Evolutionary conservation across 2,797 vertebrate species (phyloP), one percentile per base, ranked within the genome.

Genomic region (Syndactyla subalaris): DNA sequence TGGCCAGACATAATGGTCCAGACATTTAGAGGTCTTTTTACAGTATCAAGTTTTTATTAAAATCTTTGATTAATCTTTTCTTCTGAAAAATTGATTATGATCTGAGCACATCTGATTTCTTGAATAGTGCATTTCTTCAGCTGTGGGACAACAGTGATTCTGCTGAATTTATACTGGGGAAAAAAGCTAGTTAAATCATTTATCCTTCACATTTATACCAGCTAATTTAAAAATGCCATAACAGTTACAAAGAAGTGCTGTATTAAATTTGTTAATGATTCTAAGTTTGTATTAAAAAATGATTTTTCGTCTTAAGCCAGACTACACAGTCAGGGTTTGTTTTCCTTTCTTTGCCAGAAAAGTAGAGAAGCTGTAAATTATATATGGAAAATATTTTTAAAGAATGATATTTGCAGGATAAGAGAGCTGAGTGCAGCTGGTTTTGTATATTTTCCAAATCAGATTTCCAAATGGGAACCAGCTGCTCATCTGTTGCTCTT

Each of bases 381-480:
- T 92, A 92, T 90, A 91, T 95, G 97, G 97, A 97, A 97, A 97
- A 92, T 97, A 94, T 87, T 96, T 95, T 97, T 76, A 88, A 91
- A 55, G 87, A 95, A 66, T 1, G 62, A 45, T 77, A 63, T 93
- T 97, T 96, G 87, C 88, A 94, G 96, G 72, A 85, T 92, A 95
- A 92, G 91, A 95, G 83, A 92, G 85, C 55, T 29, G 76, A 94
- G 74, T 91, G 80, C 93, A 96, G 89, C 93, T 97, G 95, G 49
- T 94, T 95, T 96, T 86, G 81, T 96, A 29, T 95, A 88, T 96
- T 97, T 97, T 96, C 94, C 89, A 95, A 96, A 96, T 97, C 84
- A 88, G 85, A 88, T 95, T 97, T 95, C 61, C 67, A 86, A 97
- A 98, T 97, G 82, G 59, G 74, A 97, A 95, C 93, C 94, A 96